Evolutionary conservation across 2,797 vertebrate genomes (phyloP).

Genomic region (Harpagifer antarcticus): DNA sequence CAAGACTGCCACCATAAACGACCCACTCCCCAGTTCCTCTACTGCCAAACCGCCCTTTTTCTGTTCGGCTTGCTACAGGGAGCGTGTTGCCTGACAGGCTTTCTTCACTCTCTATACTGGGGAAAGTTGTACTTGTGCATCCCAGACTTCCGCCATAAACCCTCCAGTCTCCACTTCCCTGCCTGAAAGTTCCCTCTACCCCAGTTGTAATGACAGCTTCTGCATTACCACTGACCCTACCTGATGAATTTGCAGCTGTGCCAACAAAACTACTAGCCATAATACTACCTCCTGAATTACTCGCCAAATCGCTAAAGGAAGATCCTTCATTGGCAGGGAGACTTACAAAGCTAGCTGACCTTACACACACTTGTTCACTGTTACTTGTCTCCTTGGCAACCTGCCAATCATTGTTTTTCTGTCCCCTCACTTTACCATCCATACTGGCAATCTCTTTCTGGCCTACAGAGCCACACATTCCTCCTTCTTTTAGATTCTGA

Average conservation of each 20-base stretch:
- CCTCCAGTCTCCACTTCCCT: conserved; percentile 1
- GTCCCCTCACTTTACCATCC: no score
- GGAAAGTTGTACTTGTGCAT: background rate
- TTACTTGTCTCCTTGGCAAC: background rate
- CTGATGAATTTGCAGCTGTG: background rate
- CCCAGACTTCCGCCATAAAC: background rate
- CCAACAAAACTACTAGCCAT: background rate
- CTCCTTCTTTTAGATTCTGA: background rate
- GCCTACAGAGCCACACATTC: background rate
- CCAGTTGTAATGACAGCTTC: background rate
- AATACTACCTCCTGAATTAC: background rate
- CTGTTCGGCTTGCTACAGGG: background rate
- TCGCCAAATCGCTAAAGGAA: background rate
- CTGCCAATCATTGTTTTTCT: background rate
- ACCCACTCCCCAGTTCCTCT: conserved; percentile 29
- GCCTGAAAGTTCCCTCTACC: background rate
- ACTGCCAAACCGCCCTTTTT: conserved; percentile 14
- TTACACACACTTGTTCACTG: background rate
- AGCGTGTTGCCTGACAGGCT: background rate
- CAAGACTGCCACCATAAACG: conserved; percentile 15
- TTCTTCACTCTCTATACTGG: background rate
- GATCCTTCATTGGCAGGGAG: background rate
- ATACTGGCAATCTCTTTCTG: background rate
- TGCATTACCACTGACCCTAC: background rate
- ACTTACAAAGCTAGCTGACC: conserved; percentile 7